Base-by-base conservation (phyloP, 2,888 invertebrate genomes). In the Anoplius nigerrimus region DNA sequence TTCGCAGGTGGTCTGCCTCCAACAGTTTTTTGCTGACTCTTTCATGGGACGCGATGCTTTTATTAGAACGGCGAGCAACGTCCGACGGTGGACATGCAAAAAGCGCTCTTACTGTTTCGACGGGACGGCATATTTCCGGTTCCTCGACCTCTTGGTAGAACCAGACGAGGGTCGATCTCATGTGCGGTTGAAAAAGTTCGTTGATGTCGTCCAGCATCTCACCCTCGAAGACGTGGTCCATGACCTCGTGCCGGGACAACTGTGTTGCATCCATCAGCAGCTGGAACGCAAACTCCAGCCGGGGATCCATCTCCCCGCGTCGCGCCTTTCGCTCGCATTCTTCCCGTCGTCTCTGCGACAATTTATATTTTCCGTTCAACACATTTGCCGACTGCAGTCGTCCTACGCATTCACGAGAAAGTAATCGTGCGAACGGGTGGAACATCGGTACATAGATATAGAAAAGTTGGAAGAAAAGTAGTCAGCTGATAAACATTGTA, bases 291-390 rank as follows among this genome's bases (percentile, higher is more conserved):
- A 96, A 97, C 90, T 97, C 97, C 91, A 97, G 89, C 71, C 97
- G 92, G 84, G 96, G 96, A 90, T 97, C 97, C 95, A 97, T 97
- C 89, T 97, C 97, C 90, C 96, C 97, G 66, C 97, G 91, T 65
- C 97, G 92, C 15, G 96, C 96, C 86, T 96, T 96, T 81, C 96
- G 92, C 90, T 96, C 96, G 93, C 96, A 96, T 95, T 96, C 96
- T 93, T 96, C 96, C 71, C 96, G 92, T 71, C 96, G 91, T 76
- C 93, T 91, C 94, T 94, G 88, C 15, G 21, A 34, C 46, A 24
- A 21, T 34, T 18, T n/a, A 48, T 1, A 48, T 48, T 34, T 34
- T 3, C 11, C 8, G 11, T 34, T 34, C 6, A 6, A 34, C 34
- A 34, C 34, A 27, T 34, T 34, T 34, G 34, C 11, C n/a, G n/a